These are phyloP conservation scores for Parnassius apollo DNA, from an alignment of 2,888 invertebrate species.

Conservation along the genomic window DNA sequence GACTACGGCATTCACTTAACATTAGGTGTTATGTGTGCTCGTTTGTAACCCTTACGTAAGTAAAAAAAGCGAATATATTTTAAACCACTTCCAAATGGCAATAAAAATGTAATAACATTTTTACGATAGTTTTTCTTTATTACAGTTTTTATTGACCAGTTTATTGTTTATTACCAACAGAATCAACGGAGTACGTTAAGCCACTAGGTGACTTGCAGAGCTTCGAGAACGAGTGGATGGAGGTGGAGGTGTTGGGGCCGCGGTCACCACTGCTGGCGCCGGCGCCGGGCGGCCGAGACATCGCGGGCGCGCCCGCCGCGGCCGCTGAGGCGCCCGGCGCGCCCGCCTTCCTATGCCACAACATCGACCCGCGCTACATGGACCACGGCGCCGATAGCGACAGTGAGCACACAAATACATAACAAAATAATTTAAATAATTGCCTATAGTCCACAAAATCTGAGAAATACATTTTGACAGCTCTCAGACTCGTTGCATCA, in stretches of 20 bases:
- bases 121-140: too few species aligned
- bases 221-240: constrained; percentile 96
- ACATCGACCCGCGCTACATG: constrained; percentile 80
- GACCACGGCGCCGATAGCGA: constrained; percentile 77
- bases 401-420: constrained; percentile 45
- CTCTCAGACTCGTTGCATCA: too few species aligned
- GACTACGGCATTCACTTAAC: too few species aligned
- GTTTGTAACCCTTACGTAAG: too few species aligned
- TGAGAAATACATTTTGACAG: too few species aligned
- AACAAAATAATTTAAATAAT: too few species aligned
- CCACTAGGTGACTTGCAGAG: constrained; percentile 88
- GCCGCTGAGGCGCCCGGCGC: constrained; percentile 70
- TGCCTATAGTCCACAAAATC: too few species aligned
- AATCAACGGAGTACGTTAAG: constrained; percentile 80
- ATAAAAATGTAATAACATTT: too few species aligned
- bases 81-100: too few species aligned
- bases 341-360: constrained; percentile 82
- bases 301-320: constrained; percentile 51
- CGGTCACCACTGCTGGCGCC: constrained; percentile 67
- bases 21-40: too few species aligned
- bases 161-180: constrained; percentile 34
- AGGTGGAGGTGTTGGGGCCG: constrained; percentile 88
- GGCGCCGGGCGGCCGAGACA: constrained; percentile 58
- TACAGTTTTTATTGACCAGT: too few species aligned
- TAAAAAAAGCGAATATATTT: too few species aligned